phyloP scores from a whole-genome alignment of 2,113 vertebrate species.

The Diphyllodes magnificus region DNA sequence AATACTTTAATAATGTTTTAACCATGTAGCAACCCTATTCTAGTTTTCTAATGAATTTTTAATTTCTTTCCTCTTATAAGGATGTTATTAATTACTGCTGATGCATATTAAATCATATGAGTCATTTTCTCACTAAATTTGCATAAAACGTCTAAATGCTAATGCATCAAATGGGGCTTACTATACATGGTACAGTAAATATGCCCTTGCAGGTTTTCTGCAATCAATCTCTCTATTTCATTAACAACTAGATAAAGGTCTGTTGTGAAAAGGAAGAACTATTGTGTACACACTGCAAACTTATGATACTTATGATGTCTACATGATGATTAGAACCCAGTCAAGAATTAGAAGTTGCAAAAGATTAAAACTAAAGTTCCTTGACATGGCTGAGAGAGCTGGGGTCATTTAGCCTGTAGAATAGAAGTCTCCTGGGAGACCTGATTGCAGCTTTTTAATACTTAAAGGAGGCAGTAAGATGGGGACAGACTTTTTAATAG shows the following conservation, averaged over 20 bases:
- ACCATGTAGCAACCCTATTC: constrained; percentile 75
- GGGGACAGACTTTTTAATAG: background rate
- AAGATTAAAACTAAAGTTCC: background rate
- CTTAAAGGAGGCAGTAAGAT: background rate
- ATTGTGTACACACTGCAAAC: constrained; percentile 22
- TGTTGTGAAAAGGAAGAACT: constrained; percentile 33
- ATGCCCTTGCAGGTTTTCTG: constrained; percentile 68
- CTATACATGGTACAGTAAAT: constrained; percentile 71
- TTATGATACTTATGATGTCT: background rate
- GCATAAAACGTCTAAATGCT: constrained; percentile 91
- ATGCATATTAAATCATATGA: constrained; percentile 84
- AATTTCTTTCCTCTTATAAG: constrained; percentile 87
- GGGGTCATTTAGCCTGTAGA: background rate
- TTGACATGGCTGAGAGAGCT: constrained; percentile 9
- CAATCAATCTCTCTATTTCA: constrained; percentile 78
- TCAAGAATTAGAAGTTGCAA: constrained; percentile 58
- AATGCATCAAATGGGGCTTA: constrained; percentile 81
- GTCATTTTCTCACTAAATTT: constrained; percentile 86
- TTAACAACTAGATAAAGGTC: constrained; percentile 76
- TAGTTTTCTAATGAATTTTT: constrained; percentile 78
- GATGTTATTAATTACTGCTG: constrained; percentile 80
- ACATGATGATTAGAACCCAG: constrained; percentile 20
- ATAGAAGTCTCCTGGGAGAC: background rate
- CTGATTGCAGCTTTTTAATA: background rate
- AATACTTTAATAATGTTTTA: constrained; percentile 83